These are phyloP conservation scores for Agrilus planipennis DNA, from an alignment of 1,140 invertebrate genomes.

Conservation along the genomic window DNA sequence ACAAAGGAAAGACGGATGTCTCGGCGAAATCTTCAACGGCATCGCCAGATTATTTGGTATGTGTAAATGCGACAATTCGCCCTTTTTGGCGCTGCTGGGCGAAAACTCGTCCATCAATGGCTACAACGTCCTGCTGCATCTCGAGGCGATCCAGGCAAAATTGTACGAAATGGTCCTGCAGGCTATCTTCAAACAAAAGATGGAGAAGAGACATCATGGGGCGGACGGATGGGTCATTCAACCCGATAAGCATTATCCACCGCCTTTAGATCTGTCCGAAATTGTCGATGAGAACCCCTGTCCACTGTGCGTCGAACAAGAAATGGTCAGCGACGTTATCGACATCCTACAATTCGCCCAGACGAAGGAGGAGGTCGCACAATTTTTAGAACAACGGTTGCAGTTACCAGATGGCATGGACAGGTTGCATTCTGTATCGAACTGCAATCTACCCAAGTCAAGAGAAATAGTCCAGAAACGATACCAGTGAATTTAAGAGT, in stretches of 20 bases:
- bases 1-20: slow-evolving; percentile 37
- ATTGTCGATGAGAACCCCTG: slow-evolving; percentile 24
- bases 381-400: slow-evolving; percentile 31
- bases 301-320: slow-evolving; percentile 38
- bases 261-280: slow-evolving; percentile 1
- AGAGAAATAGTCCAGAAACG: slow-evolving; percentile 41
- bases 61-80: slow-evolving; percentile 53
- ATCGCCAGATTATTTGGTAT: slow-evolving; percentile 47
- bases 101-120: slow-evolving; percentile 49
- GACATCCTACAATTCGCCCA: slow-evolving; percentile 36
- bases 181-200: slow-evolving; percentile 34
- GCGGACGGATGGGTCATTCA: slow-evolving; percentile 4
- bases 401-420: slow-evolving; percentile 31
- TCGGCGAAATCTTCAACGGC: no score
- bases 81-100: slow-evolving; percentile 53
- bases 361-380: slow-evolving; percentile 30
- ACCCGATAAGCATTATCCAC: slow-evolving; percentile 4
- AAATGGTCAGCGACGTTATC: slow-evolving; percentile 37
- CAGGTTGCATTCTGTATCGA: slow-evolving; percentile 41
- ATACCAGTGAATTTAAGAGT: no score
- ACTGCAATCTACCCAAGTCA: slow-evolving; percentile 40
- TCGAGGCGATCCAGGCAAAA: slow-evolving; percentile 55
- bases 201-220: not conserved
- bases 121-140: slow-evolving; percentile 59
- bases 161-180: slow-evolving; percentile 40